phyloP scores from a whole-genome alignment of 2,888 invertebrate genomes.

The Chorisops tibialis region DNA sequence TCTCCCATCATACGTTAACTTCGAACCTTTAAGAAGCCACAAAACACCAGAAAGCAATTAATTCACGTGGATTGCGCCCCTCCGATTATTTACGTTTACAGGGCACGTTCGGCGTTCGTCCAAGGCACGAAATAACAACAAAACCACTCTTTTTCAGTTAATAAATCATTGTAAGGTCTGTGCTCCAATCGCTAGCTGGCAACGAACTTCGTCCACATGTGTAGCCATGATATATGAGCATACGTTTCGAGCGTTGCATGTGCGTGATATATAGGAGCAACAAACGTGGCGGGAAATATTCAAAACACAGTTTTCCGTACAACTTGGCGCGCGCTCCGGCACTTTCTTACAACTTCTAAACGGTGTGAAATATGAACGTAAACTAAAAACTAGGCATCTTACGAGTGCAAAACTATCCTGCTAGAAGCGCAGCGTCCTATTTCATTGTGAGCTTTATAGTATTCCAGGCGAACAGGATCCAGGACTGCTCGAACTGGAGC shows the following conservation, averaged over 20 bases:
- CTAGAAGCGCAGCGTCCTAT: constrained; percentile 11
- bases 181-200: too few species aligned
- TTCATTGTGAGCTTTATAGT: too few species aligned
- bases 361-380: constrained; percentile 28
- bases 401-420: constrained; percentile 3
- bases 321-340: not conserved
- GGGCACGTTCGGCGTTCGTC: too few species aligned
- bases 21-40: too few species aligned
- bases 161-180: constrained; percentile 9
- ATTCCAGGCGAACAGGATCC: constrained; percentile 9
- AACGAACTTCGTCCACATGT: not conserved
- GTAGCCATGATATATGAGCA: constrained; percentile 3
- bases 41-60: too few species aligned
- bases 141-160: constrained; percentile 6
- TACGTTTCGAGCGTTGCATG: not conserved
- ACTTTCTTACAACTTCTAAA: constrained; percentile 18
- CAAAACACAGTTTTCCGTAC: constrained; percentile 1
- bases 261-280: not conserved
- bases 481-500: not conserved
- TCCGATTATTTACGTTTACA: too few species aligned
- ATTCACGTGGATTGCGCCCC: too few species aligned
- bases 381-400: constrained; percentile 18
- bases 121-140: too few species aligned
- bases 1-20: too few species aligned
- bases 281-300: constrained; percentile 17